phyloP scores from a whole-genome alignment of 1,140 invertebrate species.

The Brachionus rotundiformis region DNA sequence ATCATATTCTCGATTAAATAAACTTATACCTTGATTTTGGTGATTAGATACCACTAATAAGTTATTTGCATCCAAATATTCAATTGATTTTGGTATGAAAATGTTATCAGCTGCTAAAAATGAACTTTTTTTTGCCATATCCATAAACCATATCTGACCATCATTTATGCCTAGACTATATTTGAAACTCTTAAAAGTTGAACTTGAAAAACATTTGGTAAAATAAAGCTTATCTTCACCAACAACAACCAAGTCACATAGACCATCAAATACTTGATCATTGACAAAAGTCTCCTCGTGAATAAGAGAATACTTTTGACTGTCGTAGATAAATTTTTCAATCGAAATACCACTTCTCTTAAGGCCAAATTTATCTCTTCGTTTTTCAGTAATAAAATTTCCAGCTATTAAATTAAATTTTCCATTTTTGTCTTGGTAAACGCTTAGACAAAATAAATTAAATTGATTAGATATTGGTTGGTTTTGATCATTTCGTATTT shows the following conservation, averaged over 20 bases:
- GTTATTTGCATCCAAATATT: constrained; percentile 3
- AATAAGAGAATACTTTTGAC: neutral
- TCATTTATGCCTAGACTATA: neutral
- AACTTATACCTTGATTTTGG: neutral
- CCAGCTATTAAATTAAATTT: neutral
- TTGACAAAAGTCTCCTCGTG: neutral
- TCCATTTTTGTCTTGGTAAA: neutral
- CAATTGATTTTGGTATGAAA: constrained; percentile 25
- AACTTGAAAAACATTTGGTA: constrained; percentile 5
- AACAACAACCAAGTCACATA: constrained; percentile 1
- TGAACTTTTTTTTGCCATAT: neutral
- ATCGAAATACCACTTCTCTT: neutral
- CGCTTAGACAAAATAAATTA: neutral
- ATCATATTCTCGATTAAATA: constrained; percentile 13
- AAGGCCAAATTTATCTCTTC: neutral
- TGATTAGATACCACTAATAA: constrained; percentile 2
- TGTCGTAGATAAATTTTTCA: constrained; percentile 19
- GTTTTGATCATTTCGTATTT: neutral
- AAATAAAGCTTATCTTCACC: neutral
- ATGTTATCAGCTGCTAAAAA: neutral
- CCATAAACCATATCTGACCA: constrained; percentile 13
- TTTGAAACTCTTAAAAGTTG: neutral
- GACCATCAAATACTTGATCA: neutral
- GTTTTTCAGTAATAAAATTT: neutral
- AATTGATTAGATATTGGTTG: neutral